Conservation (phyloP, 1,140 invertebrate genomes). For the Apolygus lucorum region DNA sequence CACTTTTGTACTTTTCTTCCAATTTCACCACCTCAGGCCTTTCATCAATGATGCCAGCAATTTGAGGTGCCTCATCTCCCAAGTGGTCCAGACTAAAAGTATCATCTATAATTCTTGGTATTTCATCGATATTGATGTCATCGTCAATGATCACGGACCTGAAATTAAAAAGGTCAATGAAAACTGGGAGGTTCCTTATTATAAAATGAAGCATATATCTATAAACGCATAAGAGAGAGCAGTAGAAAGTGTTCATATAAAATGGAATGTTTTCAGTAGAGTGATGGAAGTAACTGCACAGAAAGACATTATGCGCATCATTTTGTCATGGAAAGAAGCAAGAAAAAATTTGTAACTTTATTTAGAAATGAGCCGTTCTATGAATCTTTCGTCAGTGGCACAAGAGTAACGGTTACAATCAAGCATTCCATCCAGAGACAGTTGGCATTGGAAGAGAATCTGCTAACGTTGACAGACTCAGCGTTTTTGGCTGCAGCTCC, state of each 20-base stretch:
- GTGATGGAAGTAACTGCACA: too few relatives aligned
- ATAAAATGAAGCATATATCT: not conserved
- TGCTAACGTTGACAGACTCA: too few relatives aligned
- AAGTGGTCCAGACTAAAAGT: conserved; percentile 58
- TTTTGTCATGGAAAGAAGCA: too few relatives aligned
- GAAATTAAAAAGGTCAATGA: conserved; percentile 37
- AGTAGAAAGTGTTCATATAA: not conserved
- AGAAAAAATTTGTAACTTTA: too few relatives aligned
- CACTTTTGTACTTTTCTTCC: conserved; percentile 51
- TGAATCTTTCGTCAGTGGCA: too few relatives aligned
- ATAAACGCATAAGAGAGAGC: not conserved
- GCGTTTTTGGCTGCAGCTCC: too few relatives aligned
- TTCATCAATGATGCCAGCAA: conserved; percentile 85
- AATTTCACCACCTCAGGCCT: conserved; percentile 57
- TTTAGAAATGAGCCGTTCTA: too few relatives aligned
- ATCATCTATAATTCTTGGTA: conserved; percentile 52
- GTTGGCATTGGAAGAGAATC: too few relatives aligned
- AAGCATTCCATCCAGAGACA: too few relatives aligned
- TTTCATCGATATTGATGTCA: conserved; percentile 59
- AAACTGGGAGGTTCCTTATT: not conserved
- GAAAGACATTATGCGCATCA: too few relatives aligned
- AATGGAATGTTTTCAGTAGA: not conserved
- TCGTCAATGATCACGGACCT: conserved; percentile 86
- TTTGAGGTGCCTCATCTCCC: conserved; percentile 78
- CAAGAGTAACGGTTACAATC: too few relatives aligned